These are phyloP conservation scores for Neogale vison DNA, from an alignment of 2,113 vertebrate species.

Conservation along the genomic window DNA sequence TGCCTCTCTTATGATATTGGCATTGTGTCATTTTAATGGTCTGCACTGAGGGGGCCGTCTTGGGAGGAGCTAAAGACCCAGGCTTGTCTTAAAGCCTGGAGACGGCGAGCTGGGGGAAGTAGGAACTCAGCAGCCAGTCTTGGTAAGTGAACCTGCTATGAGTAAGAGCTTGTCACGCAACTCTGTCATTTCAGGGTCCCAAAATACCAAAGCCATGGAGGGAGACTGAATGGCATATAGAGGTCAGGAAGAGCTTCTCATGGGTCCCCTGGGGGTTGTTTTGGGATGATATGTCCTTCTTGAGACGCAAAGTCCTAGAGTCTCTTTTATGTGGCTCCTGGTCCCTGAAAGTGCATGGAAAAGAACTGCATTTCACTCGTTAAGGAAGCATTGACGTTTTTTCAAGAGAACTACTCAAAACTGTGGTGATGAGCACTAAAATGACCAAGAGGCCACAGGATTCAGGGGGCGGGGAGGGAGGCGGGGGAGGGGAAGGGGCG, in stretches of 20 bases:
- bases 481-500: fast-evolving
- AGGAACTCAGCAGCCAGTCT: not conserved
- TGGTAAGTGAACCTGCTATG: constrained; percentile 50
- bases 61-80: not conserved
- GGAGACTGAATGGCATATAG: not conserved
- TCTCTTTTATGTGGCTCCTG: not conserved
- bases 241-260: not conserved
- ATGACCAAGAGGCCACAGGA: not conserved
- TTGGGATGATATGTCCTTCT: not conserved
- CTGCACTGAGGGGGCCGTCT: not conserved
- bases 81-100: constrained; percentile 33
- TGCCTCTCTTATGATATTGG: not conserved
- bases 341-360: not conserved
- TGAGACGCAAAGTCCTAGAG: not conserved
- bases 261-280: not conserved
- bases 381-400: not conserved
- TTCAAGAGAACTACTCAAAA: not conserved
- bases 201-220: constrained; percentile 30
- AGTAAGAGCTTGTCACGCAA: not conserved
- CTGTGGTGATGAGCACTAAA: not conserved
- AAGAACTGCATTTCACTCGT: not conserved
- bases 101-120: not conserved
- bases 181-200: constrained; percentile 21
- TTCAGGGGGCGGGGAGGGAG: not conserved
- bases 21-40: not conserved